phyloP scores from a whole-genome alignment of 2,797 vertebrate species.

The Silurus lanzhouensis region DNA sequence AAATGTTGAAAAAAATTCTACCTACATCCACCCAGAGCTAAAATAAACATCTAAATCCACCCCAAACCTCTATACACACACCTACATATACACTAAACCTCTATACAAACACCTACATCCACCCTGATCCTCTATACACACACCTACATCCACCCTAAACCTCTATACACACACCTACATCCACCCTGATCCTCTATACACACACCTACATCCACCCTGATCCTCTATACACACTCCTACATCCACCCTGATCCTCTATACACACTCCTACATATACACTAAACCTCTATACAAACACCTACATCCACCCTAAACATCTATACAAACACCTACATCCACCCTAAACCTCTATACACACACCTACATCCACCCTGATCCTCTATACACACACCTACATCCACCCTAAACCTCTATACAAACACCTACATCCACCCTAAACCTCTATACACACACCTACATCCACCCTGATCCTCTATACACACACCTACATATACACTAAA shows the following conservation, averaged over 20 bases:
- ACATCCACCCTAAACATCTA: neutral
- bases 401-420: neutral
- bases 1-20: conserved; percentile 53
- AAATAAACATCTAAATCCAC: neutral
- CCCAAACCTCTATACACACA: neutral
- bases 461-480: neutral
- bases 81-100: neutral
- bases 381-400: neutral
- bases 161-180: neutral
- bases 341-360: neutral
- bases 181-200: neutral
- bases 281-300: neutral
- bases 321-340: neutral
- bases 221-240: neutral
- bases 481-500: neutral
- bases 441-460: neutral
- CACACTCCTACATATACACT: neutral
- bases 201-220: neutral
- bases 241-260: neutral
- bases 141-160: neutral
- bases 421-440: neutral
- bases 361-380: neutral
- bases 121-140: neutral
- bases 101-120: neutral
- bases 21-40: neutral